Base-by-base conservation (phyloP, 2,888 invertebrate genomes). In the Microplitis deprimator region DNA sequence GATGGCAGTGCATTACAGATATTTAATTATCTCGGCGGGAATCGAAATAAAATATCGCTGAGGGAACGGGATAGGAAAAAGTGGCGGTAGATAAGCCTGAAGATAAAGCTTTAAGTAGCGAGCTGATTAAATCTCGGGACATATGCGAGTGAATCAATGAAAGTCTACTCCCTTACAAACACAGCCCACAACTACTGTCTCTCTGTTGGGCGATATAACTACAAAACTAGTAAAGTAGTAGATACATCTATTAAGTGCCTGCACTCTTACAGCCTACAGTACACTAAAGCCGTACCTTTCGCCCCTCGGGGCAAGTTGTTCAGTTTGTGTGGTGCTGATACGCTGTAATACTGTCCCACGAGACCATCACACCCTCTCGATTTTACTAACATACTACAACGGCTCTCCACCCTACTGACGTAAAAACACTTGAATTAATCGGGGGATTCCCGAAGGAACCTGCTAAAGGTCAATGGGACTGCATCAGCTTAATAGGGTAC, bases 361-460 rank as follows among this genome's bases (percentile, higher is more conserved):
- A 85, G 88, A 87, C 65, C 60, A 80, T 83, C 85, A 79, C 82
- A 75, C 79, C 79, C 74, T 70, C 73, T 76, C 62, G 77, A 73
- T 62, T 75, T 78, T 73, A 70, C 64, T 67, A 59, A 41, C 68
- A 39, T 40, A 60, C 20, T 16, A 68, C 61, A 71, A 67, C 76
- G 72, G 64, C 67, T 73, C 77, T 40, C 29, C 72, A 69, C 67
- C 75, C 67, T 76, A 77, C 73, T 79, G 82, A 86, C 83, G 85
- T 84, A 88, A 89, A 89, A 89, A 88, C 89, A 89, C 88, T 89
- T 87, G 88, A 89, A 89, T 89, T 89, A 89, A 89, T 89, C 89
- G 88, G 83, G 78, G 82, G 81, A 85, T 85, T 88, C 89, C 89
- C 89, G 80, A 74, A 86, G 88, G 88, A 87, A 85, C 85, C 84